Evolutionary conservation across 2,888 invertebrate species (phyloP).

Genomic region (Clivina fossor): DNA sequence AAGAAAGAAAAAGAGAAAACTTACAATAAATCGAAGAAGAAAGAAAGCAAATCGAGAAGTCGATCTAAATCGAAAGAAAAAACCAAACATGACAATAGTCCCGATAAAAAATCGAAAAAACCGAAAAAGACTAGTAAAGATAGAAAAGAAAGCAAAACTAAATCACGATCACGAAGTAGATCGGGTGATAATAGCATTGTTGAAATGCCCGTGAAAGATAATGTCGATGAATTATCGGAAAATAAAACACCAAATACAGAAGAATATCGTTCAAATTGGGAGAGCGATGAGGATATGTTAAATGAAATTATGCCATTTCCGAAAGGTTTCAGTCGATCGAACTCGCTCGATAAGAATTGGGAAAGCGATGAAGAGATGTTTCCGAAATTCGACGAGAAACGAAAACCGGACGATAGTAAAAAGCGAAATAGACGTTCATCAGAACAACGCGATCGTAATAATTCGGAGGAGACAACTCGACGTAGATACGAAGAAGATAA

Average conservation of each 20-base stretch:
- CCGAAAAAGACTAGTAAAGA: conserved; percentile 19
- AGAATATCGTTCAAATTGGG: conserved; percentile 46
- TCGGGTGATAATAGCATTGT: background rate
- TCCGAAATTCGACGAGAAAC: conserved; percentile 27
- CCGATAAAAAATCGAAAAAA: conserved; percentile 6
- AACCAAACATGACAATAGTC: conserved; percentile 12
- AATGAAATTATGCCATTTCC: conserved; percentile 23
- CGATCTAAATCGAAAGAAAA: conserved; percentile 24
- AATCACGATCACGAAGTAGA: conserved; percentile 7
- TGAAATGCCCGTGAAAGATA: background rate
- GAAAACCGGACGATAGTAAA: conserved; percentile 34
- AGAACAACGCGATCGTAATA: conserved; percentile 40
- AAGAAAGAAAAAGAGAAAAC: conserved; percentile 28
- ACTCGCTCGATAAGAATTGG: conserved; percentile 12
- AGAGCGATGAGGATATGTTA: conserved; percentile 43
- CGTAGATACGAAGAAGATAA: conserved; percentile 9
- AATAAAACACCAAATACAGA: conserved; percentile 44
- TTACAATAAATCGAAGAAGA: conserved; percentile 19
- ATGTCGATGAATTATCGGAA: conserved; percentile 1
- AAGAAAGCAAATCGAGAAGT: conserved; percentile 19
- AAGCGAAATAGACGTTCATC: too few species aligned
- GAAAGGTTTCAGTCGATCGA: conserved; percentile 9
- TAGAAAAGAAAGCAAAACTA: conserved; percentile 13
- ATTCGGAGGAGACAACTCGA: too few species aligned
- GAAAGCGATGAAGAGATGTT: conserved; percentile 23